Base-by-base conservation (phyloP, 2,797 vertebrate genomes). In the Agapornis canus region DNA sequence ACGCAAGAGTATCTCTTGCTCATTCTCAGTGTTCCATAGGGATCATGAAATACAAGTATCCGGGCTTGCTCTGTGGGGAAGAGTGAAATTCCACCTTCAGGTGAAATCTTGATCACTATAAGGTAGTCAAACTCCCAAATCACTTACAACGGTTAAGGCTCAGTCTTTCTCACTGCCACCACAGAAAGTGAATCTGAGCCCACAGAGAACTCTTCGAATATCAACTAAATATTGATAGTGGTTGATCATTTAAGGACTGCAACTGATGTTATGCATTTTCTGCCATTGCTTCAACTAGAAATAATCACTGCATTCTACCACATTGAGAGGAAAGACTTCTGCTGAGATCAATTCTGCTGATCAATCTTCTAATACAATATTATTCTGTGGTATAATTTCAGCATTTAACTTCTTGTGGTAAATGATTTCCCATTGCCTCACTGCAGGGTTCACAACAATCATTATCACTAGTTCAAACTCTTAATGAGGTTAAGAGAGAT, bases 401-500 rank as follows among this genome's bases (percentile, higher is more conserved):
- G 76, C 54, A 77, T 94, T 95, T 88, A 68, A 82, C 86, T 86
- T 93, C 86, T 85, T 69, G 81, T 92, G 61, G 93, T 77, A 90
- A 95, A 96, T 12, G 85, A 92, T 94, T 96, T 97, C 94, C 96
- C 77, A 82, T 94, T 75, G 91, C 69, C 75, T 60, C 29, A 75
- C 68, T 85, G 75, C 73, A 61, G 77, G 68, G 88, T 89, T 96
- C 94, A 90, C 95, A 95, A 86, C 84, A 93, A 95, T 93, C 96
- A 87, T 93, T 90, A 90, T 57, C 10, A 81, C 82, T 59, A 63
- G 95, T 95, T 96, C 95, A 88, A 95, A 87, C 81, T 87, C 88
- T 92, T 97, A 97, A 97, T 96, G 96, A 95, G 88, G 95, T 89
- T 89, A 94, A 92, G 89, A 85, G 94, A 95, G 60, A 94, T 29